Percentiles rank a stretch among this genome's conserved stretches.
phyloP scores from a whole-genome alignment of 1,140 invertebrate genomes.

The Euura lappo region DNA sequence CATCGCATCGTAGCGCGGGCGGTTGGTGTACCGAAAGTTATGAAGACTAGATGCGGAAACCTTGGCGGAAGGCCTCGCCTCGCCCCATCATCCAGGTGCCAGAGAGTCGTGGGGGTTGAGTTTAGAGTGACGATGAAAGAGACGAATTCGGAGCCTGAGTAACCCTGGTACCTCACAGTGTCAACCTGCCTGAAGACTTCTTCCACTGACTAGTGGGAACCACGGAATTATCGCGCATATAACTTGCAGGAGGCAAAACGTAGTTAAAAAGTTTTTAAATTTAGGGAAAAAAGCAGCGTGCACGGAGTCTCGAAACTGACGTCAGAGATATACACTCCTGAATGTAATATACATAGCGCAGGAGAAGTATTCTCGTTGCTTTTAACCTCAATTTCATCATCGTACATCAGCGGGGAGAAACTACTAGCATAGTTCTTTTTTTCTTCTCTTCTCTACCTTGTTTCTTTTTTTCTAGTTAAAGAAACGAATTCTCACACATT shows the following conservation, averaged over 20 bases:
- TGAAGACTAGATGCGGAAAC: conserved; percentile 44
- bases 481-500: too few species aligned
- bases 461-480: too few species aligned
- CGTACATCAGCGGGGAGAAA: too few species aligned
- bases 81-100: background rate
- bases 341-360: conserved; percentile 1
- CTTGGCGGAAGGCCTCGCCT: too few species aligned
- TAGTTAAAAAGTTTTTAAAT: conserved; percentile 61
- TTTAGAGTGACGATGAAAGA: background rate
- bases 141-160: background rate
- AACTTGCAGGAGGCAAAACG: conserved; percentile 31
- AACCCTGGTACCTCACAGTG: too few species aligned
- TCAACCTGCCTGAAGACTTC: too few species aligned
- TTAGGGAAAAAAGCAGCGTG: conserved; percentile 44
- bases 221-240: background rate
- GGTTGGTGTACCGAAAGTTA: conserved; percentile 36
- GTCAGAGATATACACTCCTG: background rate
- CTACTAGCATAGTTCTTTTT: too few species aligned
- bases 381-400: too few species aligned
- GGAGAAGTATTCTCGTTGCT: background rate
- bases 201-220: too few species aligned
- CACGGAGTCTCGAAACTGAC: background rate
- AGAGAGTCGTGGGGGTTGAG: background rate
- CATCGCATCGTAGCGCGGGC: background rate
- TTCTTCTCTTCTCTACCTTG: too few species aligned